A percentile compares a stretch with the other conserved stretches of the same genome.
These are phyloP conservation scores for Barypeithes pellucidus DNA, from an alignment of 2,888 invertebrate genomes.

Conservation along the genomic window DNA sequence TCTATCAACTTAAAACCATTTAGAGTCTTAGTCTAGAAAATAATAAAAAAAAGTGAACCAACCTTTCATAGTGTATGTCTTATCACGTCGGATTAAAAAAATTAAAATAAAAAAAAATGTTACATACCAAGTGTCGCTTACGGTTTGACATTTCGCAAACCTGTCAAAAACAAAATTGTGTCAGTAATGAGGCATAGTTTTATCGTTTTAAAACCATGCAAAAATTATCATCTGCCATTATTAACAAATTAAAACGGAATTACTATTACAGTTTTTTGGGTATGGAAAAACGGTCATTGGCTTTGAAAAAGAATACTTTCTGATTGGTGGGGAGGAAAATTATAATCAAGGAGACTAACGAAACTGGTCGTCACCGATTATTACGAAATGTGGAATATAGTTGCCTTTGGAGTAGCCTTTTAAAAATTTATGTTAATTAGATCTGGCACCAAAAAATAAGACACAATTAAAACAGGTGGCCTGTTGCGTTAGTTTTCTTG, in stretches of 20 bases:
- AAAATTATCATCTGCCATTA: slow-evolving; percentile 28
- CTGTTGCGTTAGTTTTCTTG: no score
- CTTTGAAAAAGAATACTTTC: no score
- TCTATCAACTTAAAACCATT: slow-evolving; percentile 47
- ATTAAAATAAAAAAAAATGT: slow-evolving; percentile 59
- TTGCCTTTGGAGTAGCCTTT: no score
- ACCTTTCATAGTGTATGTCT: slow-evolving; percentile 49
- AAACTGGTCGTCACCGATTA: no score
- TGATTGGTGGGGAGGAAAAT: no score
- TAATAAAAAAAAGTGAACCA: slow-evolving; percentile 53
- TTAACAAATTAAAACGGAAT: slow-evolving; percentile 6
- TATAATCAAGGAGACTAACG: no score
- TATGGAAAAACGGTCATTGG: slow-evolving; percentile 10
- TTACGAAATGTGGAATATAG: no score
- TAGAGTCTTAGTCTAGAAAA: slow-evolving; percentile 50
- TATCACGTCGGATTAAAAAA: slow-evolving; percentile 47
- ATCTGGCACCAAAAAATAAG: no score
- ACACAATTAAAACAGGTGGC: no score
- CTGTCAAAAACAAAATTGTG: slow-evolving; percentile 67
- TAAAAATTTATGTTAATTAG: no score
- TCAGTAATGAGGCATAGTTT: slow-evolving; percentile 42
- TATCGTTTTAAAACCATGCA: slow-evolving; percentile 37
- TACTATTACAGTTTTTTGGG: slow-evolving; percentile 16
- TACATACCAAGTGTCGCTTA: slow-evolving; percentile 62
- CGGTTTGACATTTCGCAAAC: slow-evolving; percentile 60